Conservation (phyloP, 2,797 vertebrate genomes). For the Neosilurus hyrtlii region DNA sequence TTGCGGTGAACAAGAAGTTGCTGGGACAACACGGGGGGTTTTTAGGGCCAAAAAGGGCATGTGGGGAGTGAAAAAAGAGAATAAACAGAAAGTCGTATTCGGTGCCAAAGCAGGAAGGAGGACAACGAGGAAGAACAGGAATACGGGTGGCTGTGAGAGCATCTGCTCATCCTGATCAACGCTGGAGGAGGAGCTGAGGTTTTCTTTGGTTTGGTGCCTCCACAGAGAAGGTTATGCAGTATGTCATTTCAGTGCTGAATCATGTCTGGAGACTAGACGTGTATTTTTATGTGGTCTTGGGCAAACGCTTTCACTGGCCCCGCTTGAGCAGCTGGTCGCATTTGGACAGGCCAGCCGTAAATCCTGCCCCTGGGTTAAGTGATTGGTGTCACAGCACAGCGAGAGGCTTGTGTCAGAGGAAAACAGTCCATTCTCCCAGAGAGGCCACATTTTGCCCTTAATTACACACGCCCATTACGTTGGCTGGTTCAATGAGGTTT, state of each 20-base stretch:
- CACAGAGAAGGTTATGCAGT: slow-evolving; percentile 48
- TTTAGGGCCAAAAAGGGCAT: slow-evolving; percentile 23
- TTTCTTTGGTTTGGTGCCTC: slow-evolving; percentile 44
- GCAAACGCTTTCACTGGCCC: slow-evolving; percentile 59
- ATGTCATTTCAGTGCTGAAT: slow-evolving; percentile 64
- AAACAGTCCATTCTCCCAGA: slow-evolving; percentile 35
- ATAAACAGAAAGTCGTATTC: slow-evolving; percentile 21
- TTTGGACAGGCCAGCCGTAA: slow-evolving; percentile 43
- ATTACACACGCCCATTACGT: slow-evolving; percentile 46
- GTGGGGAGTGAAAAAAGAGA: neutral
- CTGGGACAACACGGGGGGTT: slow-evolving; percentile 33
- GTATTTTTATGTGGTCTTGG: slow-evolving; percentile 71
- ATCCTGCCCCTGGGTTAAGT: slow-evolving; percentile 46
- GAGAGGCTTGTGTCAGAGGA: slow-evolving; percentile 38
- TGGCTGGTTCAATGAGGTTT: slow-evolving; percentile 28
- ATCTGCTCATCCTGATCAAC: slow-evolving; percentile 37
- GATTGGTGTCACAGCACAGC: slow-evolving; percentile 49
- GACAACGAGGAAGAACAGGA: slow-evolving; percentile 52
- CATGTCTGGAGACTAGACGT: slow-evolving; percentile 67
- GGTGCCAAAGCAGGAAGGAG: neutral
- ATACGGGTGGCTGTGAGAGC: slow-evolving; percentile 45
- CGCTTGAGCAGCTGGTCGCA: slow-evolving; percentile 45
- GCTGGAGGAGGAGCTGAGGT: slow-evolving; percentile 36
- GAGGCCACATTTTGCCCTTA: slow-evolving; percentile 45
- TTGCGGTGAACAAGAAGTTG: slow-evolving; percentile 38